A percentile compares a stretch with the other conserved stretches of the same genome.
These are phyloP conservation scores for Fulmarus glacialis DNA, from an alignment of 2,113 vertebrate species.

Conservation along the genomic window DNA sequence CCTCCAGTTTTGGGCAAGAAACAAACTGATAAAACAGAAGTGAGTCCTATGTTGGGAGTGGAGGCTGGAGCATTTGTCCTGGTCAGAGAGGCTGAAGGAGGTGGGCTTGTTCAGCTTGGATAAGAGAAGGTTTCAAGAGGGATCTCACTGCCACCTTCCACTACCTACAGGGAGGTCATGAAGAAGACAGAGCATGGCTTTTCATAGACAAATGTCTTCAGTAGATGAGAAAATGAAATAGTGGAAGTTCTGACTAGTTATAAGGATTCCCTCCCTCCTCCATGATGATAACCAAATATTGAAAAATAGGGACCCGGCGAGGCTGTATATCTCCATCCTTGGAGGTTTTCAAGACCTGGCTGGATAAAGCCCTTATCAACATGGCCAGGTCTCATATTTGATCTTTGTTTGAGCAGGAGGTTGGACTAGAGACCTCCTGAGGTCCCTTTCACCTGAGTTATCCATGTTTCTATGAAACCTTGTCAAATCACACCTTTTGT, in stretches of 20 bases:
- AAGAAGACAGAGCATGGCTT: not conserved
- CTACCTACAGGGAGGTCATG: not conserved
- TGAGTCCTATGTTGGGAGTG: accelerated
- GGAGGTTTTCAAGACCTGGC: not conserved
- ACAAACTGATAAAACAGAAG: not conserved
- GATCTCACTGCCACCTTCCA: not conserved
- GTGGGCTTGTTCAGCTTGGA: not conserved
- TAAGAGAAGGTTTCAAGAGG: not conserved
- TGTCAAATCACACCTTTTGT: not conserved
- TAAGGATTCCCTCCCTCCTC: not conserved
- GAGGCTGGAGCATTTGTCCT: not conserved
- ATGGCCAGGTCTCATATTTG: not conserved
- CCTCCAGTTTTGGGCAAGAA: not conserved
- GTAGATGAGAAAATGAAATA: not conserved
- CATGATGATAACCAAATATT: not conserved
- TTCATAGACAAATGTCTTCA: not conserved
- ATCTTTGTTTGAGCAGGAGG: not conserved
- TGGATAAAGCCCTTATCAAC: not conserved
- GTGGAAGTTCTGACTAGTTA: not conserved
- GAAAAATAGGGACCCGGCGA: not conserved
- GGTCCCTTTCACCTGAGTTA: not conserved
- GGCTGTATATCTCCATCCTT: not conserved
- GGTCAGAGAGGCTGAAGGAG: not conserved
- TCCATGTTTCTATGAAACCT: not conserved
- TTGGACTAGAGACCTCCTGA: not conserved